phyloP scores from a whole-genome alignment of 1,140 invertebrate genomes.

The Drosophila nebulosa region DNA sequence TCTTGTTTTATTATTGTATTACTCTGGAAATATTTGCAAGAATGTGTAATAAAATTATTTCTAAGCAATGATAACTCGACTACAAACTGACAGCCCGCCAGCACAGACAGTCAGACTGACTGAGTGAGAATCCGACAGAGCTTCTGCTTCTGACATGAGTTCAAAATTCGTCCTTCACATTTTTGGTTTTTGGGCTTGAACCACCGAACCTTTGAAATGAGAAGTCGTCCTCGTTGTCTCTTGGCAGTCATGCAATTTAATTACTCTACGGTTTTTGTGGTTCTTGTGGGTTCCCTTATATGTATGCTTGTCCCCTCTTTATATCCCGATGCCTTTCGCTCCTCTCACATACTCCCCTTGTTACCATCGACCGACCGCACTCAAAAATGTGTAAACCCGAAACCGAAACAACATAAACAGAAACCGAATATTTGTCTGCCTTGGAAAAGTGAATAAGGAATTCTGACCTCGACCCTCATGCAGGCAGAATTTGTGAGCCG shows the following conservation, averaged over 20 bases:
- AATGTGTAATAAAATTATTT: slow-evolving; percentile 47
- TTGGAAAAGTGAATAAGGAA: not conserved
- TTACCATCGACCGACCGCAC: not conserved
- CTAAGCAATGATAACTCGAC: slow-evolving; percentile 10
- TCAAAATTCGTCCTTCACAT: slow-evolving; percentile 67
- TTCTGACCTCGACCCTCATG: not conserved
- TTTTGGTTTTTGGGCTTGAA: not conserved
- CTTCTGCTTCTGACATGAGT: slow-evolving; percentile 23
- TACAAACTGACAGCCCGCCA: not conserved
- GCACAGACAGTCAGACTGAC: not conserved
- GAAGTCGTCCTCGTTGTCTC: not conserved
- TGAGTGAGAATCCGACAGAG: not conserved
- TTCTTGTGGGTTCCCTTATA: slow-evolving; percentile 6
- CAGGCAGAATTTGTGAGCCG: slow-evolving; percentile 34
- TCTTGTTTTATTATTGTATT: not conserved
- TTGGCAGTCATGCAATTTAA: slow-evolving; percentile 54
- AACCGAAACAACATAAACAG: slow-evolving; percentile 1
- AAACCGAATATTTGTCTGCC: not conserved
- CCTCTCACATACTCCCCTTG: no score
- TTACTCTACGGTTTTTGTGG: slow-evolving; percentile 53
- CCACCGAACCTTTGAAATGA: slow-evolving; percentile 12
- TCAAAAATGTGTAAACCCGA: slow-evolving; percentile 1
- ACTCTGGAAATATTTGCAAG: not conserved
- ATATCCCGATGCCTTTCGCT: not conserved
- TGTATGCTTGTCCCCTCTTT: not conserved